Evolutionary conservation across 2,113 vertebrate species (phyloP).

Genomic region (Oncorhynchus kisutch): DNA sequence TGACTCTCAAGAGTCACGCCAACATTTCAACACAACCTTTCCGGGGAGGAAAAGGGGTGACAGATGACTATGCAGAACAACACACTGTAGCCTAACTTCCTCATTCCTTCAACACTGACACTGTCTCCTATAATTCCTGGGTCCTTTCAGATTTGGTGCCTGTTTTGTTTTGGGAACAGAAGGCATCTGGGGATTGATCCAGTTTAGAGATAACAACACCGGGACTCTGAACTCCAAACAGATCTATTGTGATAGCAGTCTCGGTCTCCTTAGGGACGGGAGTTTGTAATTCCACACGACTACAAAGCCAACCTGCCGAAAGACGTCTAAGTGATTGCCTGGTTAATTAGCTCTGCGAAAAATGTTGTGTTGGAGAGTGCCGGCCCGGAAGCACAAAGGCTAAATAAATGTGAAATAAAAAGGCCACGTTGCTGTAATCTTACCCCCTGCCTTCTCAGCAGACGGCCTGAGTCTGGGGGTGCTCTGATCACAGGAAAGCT

Average conservation of each 20-base stretch:
- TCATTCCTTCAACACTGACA: constrained; percentile 14
- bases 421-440: constrained; percentile 50
- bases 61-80: constrained; percentile 7
- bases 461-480: constrained; percentile 41
- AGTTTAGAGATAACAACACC: constrained; percentile 18
- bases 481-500: constrained; percentile 61
- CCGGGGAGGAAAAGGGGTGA: constrained; percentile 30
- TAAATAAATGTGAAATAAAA: constrained; percentile 35
- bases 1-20: constrained; percentile 23
- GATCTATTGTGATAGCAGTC: constrained; percentile 5
- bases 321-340: constrained; percentile 37
- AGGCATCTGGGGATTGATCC: constrained; percentile 9
- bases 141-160: constrained; percentile 3
- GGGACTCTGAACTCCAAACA: constrained; percentile 12
- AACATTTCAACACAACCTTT: constrained; percentile 44
- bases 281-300: constrained; percentile 16
- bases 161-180: constrained; percentile 23
- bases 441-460: constrained; percentile 48
- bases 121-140: not conserved
- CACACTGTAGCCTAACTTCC: constrained; percentile 1
- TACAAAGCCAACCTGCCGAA: constrained; percentile 37
- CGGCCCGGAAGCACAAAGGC: constrained; percentile 34
- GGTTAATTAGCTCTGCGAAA: constrained; percentile 53
- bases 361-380: constrained; percentile 28
- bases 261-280: constrained; percentile 25